These are phyloP conservation scores for Lasioglossum zephyrum DNA, from an alignment of 2,888 invertebrate genomes.

Conservation along the genomic window DNA sequence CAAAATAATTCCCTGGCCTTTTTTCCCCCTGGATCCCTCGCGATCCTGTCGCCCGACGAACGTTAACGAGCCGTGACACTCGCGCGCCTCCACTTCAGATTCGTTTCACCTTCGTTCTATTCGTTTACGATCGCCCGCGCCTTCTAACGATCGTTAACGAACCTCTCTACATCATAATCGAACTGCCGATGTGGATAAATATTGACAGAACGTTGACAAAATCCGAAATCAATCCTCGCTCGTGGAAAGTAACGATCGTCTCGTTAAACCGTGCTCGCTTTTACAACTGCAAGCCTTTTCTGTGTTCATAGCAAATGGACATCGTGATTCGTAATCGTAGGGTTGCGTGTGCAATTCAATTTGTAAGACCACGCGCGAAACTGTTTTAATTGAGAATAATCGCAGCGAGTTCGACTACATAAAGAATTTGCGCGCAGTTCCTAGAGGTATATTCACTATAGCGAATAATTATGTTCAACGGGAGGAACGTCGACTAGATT, in stretches of 20 bases:
- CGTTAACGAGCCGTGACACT: conserved; percentile 78
- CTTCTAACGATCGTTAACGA: neutral
- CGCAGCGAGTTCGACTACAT: neutral
- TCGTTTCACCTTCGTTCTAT: conserved; percentile 48
- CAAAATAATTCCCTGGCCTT: conserved; percentile 77
- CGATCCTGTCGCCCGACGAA: conserved; percentile 48
- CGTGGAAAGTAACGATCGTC: neutral
- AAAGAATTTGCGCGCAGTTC: neutral
- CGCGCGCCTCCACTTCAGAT: conserved; percentile 64
- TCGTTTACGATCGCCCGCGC: neutral
- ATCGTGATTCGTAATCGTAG: neutral
- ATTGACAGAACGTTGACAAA: neutral
- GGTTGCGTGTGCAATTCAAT: neutral
- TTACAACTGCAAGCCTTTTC: neutral
- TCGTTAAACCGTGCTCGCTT: neutral
- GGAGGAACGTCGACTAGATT: neutral
- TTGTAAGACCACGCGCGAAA: neutral
- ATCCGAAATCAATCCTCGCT: neutral
- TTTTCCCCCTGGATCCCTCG: conserved; percentile 64
- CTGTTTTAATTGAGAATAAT: neutral
- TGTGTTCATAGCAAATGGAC: neutral
- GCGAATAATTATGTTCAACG: neutral
- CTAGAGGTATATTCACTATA: neutral
- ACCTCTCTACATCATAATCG: neutral
- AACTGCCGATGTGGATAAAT: neutral